Conservation (phyloP, 2,888 invertebrate species). For the Cataglyphis rosenhaueri region DNA sequence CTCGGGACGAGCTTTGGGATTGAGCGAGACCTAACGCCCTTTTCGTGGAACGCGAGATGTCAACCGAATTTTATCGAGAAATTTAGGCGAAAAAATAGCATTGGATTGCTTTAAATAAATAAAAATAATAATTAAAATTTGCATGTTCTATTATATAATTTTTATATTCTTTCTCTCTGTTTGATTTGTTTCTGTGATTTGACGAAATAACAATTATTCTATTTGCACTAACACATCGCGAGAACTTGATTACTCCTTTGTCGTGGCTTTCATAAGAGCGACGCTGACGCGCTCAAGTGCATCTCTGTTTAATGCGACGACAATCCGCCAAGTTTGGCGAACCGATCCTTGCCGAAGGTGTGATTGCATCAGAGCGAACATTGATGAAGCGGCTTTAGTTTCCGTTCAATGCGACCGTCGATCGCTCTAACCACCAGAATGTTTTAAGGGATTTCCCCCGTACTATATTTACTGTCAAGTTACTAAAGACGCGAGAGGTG, state of each 20-base stretch:
- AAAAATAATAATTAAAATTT: background rate
- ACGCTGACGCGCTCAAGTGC: conserved; percentile 25
- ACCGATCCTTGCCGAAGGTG: conserved; percentile 32
- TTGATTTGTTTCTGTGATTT: background rate
- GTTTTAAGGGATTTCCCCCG: conserved; percentile 65
- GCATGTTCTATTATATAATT: background rate
- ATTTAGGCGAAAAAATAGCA: background rate
- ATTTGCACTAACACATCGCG: conserved; percentile 3
- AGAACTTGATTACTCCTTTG: background rate
- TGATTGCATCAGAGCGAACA: conserved; percentile 55
- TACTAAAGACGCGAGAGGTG: conserved; percentile 15
- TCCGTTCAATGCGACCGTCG: conserved; percentile 49
- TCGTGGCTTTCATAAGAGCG: conserved; percentile 14
- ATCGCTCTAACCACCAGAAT: conserved; percentile 50
- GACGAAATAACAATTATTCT: background rate
- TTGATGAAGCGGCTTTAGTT: conserved; percentile 40
- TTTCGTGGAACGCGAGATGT: background rate
- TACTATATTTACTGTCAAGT: conserved; percentile 56
- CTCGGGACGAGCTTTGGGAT: background rate
- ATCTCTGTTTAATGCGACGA: conserved; percentile 40
- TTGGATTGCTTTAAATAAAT: background rate
- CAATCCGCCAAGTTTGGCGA: conserved; percentile 31
- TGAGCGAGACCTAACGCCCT: background rate
- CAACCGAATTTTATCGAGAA: background rate
- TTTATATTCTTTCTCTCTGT: background rate